Base-by-base conservation (phyloP, 2,797 vertebrate species). In the Adrianichthys oophorus region DNA sequence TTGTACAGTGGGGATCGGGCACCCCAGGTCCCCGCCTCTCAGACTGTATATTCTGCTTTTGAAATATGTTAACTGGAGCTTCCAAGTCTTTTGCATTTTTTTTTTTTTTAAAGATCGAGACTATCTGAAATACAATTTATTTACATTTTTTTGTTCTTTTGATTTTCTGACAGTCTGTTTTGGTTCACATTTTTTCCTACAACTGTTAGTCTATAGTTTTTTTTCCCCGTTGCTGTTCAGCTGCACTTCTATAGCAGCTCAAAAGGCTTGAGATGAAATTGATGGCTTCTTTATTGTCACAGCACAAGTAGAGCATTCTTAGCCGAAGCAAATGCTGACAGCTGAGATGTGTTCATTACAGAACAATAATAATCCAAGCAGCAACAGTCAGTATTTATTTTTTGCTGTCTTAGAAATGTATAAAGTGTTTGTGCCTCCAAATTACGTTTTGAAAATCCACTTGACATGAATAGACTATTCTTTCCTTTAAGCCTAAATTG, bases 281-380 rank as follows among this genome's bases (percentile, higher is more conserved):
- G 61, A 72, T 32, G 65, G 17, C 1, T 53, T 47, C 62, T 83
- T 75, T 63, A 76, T 67, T 71, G 59, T 54, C 52, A 55, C 0
- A 4, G 45, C 60, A 70, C 42, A 61, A 74, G 68, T 52, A 6
- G 41, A 21, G 47, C 47, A 19, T 15, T 24, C 54, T 67, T 48
- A 48, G 15, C 42, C 57, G 47, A 43, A 12, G 43, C 44, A 54
- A 43, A 66, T 40, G 56, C 59, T 64, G 63, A 69, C 66, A 60
- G 48, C 62, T 51, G 59, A 62, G 21, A 52, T 57, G 44, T 52
- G 63, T 71, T 74, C 48, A 59, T 66, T 60, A 68, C n/a, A 43
- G 17, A 59, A 71, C 51, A 60, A 60, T 56, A 55, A 74, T 41
- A 73, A 65, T 48, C 47, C 51, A 76, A 61, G 68, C 24, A 2